phyloP scores from a whole-genome alignment of 2,888 invertebrate genomes.

The Drosophila siamana region DNA sequence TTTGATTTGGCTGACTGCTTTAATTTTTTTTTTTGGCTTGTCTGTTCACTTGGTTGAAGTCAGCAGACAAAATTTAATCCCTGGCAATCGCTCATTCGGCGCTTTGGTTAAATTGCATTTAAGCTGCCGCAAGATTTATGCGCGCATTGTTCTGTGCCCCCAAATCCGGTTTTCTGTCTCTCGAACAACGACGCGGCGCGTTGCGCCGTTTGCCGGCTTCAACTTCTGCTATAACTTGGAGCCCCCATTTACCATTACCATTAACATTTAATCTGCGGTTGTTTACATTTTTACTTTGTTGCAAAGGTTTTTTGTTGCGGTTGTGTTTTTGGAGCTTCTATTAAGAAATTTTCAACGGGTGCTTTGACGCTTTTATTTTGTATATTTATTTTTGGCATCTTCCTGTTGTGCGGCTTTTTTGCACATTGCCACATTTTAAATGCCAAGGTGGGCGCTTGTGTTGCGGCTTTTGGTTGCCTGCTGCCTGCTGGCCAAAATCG shows the following conservation, averaged over 20 bases:
- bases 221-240: slow-evolving; percentile 1
- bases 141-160: slow-evolving; percentile 74
- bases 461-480: slow-evolving; percentile 1
- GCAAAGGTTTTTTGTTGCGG: slow-evolving; percentile 16
- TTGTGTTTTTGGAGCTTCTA: slow-evolving; percentile 67
- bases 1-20: slow-evolving; percentile 60
- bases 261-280: slow-evolving; percentile 61
- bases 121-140: slow-evolving; percentile 73
- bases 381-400: slow-evolving; percentile 49
- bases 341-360: slow-evolving; percentile 30
- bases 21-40: background rate
- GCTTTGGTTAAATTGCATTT: slow-evolving; percentile 68
- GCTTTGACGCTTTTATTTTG: slow-evolving; percentile 68
- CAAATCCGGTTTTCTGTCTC: slow-evolving; percentile 72
- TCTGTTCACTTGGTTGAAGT: slow-evolving; percentile 14
- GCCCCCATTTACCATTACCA: slow-evolving; percentile 43
- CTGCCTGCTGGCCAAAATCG: slow-evolving; percentile 36
- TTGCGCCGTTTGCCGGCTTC: slow-evolving; percentile 42
- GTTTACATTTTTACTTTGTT: slow-evolving; percentile 29
- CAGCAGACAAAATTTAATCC: slow-evolving; percentile 55
- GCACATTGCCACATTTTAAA: slow-evolving; percentile 70
- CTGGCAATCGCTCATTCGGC: slow-evolving; percentile 72
- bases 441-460: slow-evolving; percentile 69
- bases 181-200: too few species aligned
- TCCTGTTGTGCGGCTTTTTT: slow-evolving; percentile 62